Evolutionary conservation across 2,113 vertebrate genomes (phyloP), one percentile per base, ranked within the genome.

Genomic region (Cyprinodon tularosa): DNA sequence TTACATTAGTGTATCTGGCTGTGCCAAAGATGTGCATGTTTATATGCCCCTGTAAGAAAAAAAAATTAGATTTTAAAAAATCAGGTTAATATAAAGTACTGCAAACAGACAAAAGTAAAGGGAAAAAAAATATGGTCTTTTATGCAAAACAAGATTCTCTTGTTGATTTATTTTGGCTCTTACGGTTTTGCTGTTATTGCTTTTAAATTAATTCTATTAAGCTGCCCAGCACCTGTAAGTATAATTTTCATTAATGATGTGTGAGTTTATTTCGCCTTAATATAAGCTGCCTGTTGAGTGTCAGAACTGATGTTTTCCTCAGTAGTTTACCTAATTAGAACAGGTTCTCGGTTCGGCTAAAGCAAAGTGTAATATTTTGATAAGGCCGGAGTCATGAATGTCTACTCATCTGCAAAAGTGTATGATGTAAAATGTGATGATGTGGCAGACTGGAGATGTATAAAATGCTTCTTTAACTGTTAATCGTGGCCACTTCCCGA

Each of bases 141-240:
- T 47, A 82, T 87, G 76, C 77, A 84, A 77, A 84, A 81, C 66
- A 64, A 78, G 76, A 79, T 71, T 80, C 86, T 86, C 81, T 77
- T 70, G 86, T 62, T 74, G 50, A 81, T 88, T 86, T 77, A 66
- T 77, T 89, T 89, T 73, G 74, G 61, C 77, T 72, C 74, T 87
- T 80, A 75, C 68, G 63, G 71, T 47, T 15, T 90, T 81, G 80
- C 40, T 72, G 84, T 77, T 88, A 84, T 86, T 88, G 74, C 36
- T 82, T 82, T 82, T 92, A 91, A 91, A 29, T 93, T 91, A 88
- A 88, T 76, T 80, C 79, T 66, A 85, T 88, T 87, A 91, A 83
- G 62, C 74, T 76, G 81, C 70, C 76, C 67, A 81, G 73, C 50
- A 66, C 83, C 73, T 81, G 14, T 62, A 44, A 71, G 73, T 86